Conservation (phyloP, 2,888 invertebrate species). For the Agrotis exclamationis region DNA sequence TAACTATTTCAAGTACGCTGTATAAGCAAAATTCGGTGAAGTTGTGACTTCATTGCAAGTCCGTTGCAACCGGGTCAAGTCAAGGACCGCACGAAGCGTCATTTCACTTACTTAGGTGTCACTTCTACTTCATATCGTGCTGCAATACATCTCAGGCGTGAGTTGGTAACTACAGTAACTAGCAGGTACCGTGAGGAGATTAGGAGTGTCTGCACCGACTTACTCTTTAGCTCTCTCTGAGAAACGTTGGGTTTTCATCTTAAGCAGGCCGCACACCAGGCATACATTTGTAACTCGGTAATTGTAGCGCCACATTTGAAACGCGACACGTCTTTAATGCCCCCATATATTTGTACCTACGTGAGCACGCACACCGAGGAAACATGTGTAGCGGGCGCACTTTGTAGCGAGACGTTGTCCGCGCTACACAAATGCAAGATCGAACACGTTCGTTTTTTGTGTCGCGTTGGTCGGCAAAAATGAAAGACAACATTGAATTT, state of each 20-base stretch:
- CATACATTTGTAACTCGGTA: background rate
- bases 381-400: too few relatives aligned
- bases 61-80: too few relatives aligned
- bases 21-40: too few relatives aligned
- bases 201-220: constrained; percentile 49
- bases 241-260: background rate
- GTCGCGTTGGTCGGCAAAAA: too few relatives aligned
- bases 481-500: too few relatives aligned
- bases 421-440: constrained; percentile 1
- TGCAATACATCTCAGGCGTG: background rate
- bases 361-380: too few relatives aligned
- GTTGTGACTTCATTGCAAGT: too few relatives aligned
- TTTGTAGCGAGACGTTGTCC: too few relatives aligned
- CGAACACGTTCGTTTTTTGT: background rate
- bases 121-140: constrained; percentile 17
- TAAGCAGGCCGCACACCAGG: too few relatives aligned
- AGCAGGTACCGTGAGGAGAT: constrained; percentile 55
- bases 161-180: constrained; percentile 51
- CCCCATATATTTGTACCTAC: background rate
- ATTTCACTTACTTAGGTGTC: background rate
- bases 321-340: too few relatives aligned
- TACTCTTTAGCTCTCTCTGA: constrained; percentile 21
- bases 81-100: too few relatives aligned
- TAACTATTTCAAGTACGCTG: too few relatives aligned
- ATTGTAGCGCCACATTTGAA: background rate